Percentiles rank a stretch among this genome's conserved stretches.
Conservation (phyloP, 2,888 invertebrate genomes). For the Epistrophe grossulariae region DNA sequence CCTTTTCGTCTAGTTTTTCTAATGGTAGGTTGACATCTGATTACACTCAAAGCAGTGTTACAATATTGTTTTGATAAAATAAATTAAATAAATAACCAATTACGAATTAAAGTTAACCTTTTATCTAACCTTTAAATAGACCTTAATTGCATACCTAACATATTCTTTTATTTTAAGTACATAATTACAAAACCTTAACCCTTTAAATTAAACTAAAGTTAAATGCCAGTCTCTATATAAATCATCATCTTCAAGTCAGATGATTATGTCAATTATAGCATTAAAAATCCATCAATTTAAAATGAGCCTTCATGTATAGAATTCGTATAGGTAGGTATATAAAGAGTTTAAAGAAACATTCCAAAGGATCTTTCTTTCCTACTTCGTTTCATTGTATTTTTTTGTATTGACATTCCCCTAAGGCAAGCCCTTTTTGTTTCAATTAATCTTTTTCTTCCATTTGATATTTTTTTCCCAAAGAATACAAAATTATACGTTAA, state of each 20-base stretch:
- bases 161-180: background rate
- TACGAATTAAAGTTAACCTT: background rate
- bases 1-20: no score
- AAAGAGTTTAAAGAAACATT: background rate
- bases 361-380: background rate
- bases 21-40: no score
- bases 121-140: background rate
- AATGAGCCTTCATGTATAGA: conserved; percentile 7
- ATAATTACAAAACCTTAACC: conserved; percentile 26
- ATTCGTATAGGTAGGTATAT: background rate
- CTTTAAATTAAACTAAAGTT: conserved; percentile 10
- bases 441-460: background rate
- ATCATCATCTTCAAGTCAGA: conserved; percentile 14
- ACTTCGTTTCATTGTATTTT: background rate
- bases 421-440: conserved; percentile 1
- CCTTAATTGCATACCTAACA: background rate
- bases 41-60: no score
- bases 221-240: conserved; percentile 5
- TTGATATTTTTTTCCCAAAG: background rate
- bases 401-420: background rate
- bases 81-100: background rate
- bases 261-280: conserved; percentile 61
- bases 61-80: background rate
- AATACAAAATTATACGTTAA: background rate
- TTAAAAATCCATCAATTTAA: conserved; percentile 58